Evolutionary conservation across 2,888 invertebrate species (phyloP).

Genomic region (Gymnoscelis rufifasciata): DNA sequence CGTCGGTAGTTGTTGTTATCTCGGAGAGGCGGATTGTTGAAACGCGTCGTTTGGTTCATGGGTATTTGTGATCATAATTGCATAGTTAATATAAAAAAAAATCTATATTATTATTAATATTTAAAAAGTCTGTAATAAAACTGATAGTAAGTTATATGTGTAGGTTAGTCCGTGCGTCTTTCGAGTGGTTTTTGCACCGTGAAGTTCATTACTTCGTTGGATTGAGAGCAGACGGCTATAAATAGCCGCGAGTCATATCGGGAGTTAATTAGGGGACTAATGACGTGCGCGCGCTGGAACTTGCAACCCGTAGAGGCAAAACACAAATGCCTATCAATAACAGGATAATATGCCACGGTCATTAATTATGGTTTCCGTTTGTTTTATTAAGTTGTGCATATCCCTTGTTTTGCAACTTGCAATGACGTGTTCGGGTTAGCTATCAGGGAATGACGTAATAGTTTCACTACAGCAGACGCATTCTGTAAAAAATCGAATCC

Average conservation of each 20-base stretch:
- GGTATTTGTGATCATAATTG: constrained; percentile 74
- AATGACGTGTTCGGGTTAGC: no score
- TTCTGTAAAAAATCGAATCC: no score
- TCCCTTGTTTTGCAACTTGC: no score
- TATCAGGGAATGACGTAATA: no score
- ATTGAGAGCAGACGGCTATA: constrained; percentile 38
- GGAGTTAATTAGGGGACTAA: constrained; percentile 43
- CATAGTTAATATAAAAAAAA: constrained; percentile 70
- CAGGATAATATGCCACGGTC: not conserved
- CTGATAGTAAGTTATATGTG: constrained; percentile 49
- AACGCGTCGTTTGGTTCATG: constrained; percentile 70
- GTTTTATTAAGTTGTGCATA: no score
- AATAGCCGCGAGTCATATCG: constrained; percentile 49
- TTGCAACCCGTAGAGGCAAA: constrained; percentile 24
- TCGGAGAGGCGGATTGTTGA: constrained; percentile 52
- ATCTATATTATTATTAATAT: constrained; percentile 62
- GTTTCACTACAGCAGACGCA: no score
- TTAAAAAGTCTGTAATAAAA: constrained; percentile 57
- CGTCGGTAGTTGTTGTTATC: constrained; percentile 62
- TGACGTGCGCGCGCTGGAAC: constrained; percentile 29
- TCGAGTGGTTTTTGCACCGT: constrained; percentile 23
- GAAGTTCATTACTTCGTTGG: constrained; percentile 29
- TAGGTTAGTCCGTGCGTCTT: constrained; percentile 39
- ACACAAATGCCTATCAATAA: not conserved
- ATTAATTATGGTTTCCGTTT: not conserved